Evolutionary conservation across 1,140 invertebrate species (phyloP).

Genomic region (Diachasma alloeum): DNA sequence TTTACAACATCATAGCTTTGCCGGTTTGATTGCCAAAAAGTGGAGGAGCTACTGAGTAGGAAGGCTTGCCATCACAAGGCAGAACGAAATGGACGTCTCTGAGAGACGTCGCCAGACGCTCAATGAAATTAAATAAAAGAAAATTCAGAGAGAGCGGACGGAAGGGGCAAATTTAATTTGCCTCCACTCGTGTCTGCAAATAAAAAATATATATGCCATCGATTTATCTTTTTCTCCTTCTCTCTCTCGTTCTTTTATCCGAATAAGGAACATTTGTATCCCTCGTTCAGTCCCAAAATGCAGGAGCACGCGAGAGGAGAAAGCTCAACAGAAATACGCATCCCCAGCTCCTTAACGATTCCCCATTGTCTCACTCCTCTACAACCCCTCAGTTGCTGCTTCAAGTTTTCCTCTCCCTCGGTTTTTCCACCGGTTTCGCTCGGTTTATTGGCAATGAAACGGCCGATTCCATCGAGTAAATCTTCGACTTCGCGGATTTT

Average conservation of each 20-base stretch:
- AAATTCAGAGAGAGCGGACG: neutral
- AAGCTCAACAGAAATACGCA: constrained; percentile 20
- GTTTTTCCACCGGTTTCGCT: neutral
- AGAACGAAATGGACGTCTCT: neutral
- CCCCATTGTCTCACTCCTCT: neutral
- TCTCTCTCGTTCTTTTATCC: neutral
- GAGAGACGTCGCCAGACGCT: neutral
- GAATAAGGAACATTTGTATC: neutral
- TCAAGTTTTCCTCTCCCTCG: neutral
- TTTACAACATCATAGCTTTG: neutral
- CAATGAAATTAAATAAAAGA: neutral
- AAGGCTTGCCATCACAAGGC: neutral
- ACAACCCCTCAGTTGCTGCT: neutral
- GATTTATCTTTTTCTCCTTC: neutral
- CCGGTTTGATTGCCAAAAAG: constrained; percentile 24
- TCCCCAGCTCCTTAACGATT: constrained; percentile 14
- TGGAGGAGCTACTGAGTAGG: neutral
- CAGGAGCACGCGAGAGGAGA: neutral
- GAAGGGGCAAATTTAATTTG: constrained; percentile 19
- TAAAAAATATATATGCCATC: neutral
- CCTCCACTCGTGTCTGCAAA: constrained; percentile 11
- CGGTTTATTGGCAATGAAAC: constrained; percentile 30
- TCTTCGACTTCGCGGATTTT: constrained; percentile 25
- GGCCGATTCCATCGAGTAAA: constrained; percentile 27
- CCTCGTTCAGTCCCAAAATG: neutral